These are phyloP conservation scores for Globicephala melas DNA, from an alignment of 2,113 vertebrate genomes.

Conservation along the genomic window DNA sequence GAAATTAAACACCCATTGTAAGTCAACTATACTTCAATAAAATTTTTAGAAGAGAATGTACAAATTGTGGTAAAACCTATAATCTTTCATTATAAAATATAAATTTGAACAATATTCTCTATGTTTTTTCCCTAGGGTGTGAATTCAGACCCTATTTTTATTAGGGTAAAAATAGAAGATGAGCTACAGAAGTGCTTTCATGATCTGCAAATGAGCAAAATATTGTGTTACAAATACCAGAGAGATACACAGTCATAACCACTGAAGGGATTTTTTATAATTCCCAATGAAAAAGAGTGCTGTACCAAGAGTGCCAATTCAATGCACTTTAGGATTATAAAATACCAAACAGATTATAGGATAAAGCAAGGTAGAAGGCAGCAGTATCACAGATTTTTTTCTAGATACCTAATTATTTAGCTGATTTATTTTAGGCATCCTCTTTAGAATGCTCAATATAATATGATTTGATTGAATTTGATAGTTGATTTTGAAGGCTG, in stretches of 20 bases:
- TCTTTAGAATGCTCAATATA: background rate
- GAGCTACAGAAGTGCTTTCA: background rate
- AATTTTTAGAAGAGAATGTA: background rate
- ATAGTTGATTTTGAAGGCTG: background rate
- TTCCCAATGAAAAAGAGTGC: background rate
- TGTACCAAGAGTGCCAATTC: background rate
- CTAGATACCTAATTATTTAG: background rate
- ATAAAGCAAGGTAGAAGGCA: background rate
- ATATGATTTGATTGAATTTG: background rate
- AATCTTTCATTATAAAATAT: background rate
- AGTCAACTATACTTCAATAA: background rate
- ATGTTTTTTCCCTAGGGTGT: background rate
- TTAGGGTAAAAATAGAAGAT: background rate
- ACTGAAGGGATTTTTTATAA: background rate
- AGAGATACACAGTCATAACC: background rate
- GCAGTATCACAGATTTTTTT: background rate
- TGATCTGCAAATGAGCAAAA: background rate
- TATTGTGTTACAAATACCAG: background rate
- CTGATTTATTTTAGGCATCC: background rate
- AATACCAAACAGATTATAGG: background rate
- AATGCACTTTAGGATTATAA: background rate
- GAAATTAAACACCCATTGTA: background rate
- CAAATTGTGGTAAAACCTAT: background rate
- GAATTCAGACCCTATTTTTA: background rate
- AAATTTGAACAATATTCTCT: conserved; percentile 18